Evolutionary conservation across 2,113 vertebrate genomes (phyloP).

Genomic region (Ciconia stormi): DNA sequence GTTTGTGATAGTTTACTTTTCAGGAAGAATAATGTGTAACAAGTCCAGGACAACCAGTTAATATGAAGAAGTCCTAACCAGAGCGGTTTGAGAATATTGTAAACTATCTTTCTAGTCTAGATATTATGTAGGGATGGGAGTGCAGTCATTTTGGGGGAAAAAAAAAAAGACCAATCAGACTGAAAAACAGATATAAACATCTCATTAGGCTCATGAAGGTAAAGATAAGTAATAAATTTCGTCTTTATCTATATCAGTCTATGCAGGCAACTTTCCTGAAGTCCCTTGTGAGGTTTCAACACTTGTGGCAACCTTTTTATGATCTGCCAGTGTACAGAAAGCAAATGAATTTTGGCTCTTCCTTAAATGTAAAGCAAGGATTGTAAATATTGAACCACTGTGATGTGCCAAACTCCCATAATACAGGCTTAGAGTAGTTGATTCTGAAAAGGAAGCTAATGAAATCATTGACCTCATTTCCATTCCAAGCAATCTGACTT

Average conservation of each 20-base stretch:
- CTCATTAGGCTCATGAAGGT: neutral
- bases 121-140: neutral
- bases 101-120: neutral
- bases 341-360: constrained; percentile 14
- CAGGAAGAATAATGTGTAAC: neutral
- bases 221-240: neutral
- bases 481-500: constrained; percentile 8
- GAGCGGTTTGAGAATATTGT: neutral
- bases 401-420: neutral
- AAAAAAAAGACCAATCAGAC: neutral
- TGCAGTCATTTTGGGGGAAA: neutral
- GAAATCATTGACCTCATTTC: constrained; percentile 50
- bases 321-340: neutral
- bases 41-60: neutral
- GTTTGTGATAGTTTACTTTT: neutral
- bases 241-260: neutral
- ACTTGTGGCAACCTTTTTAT: neutral
- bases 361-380: constrained; percentile 3
- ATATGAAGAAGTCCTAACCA: neutral
- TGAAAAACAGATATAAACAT: neutral
- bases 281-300: neutral
- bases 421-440: neutral
- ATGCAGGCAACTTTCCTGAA: neutral
- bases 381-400: constrained; percentile 45
- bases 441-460: constrained; percentile 47